A percentile compares a stretch with the other conserved stretches of the same genome.
phyloP scores from a whole-genome alignment of 2,888 invertebrate genomes.

The Bimastos eiseni region DNA sequence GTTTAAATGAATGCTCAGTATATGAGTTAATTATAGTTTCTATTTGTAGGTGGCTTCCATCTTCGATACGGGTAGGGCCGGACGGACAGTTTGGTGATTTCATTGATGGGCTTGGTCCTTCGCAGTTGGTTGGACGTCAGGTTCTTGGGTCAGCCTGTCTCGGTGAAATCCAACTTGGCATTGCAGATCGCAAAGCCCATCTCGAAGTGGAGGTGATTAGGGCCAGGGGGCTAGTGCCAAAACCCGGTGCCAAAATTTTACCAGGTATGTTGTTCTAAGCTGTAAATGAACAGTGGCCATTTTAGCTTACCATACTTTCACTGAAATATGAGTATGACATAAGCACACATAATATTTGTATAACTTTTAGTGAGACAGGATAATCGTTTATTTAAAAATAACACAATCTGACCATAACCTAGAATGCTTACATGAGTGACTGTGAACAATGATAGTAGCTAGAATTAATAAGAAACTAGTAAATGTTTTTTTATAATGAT shows the following conservation, averaged over 20 bases:
- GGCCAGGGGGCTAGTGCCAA: constrained; percentile 89
- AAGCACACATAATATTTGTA: background rate
- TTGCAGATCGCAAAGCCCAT: constrained; percentile 91
- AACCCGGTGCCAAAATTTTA: constrained; percentile 71
- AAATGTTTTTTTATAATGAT: too few relatives aligned
- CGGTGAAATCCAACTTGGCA: constrained; percentile 93
- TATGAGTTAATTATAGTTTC: background rate
- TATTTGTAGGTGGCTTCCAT: background rate
- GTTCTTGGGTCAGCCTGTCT: constrained; percentile 92
- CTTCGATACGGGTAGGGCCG: background rate
- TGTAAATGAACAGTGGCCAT: background rate
- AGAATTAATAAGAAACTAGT: too few relatives aligned
- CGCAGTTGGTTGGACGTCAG: constrained; percentile 95
- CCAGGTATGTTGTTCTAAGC: constrained; percentile 62
- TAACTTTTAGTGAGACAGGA: too few relatives aligned
- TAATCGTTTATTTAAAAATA: too few relatives aligned
- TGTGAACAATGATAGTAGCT: too few relatives aligned
- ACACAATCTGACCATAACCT: too few relatives aligned
- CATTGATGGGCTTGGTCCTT: constrained; percentile 94
- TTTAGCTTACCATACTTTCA: background rate
- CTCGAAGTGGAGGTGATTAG: constrained; percentile 96
- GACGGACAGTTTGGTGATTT: constrained; percentile 80
- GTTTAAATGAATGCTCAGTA: background rate
- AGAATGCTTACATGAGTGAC: too few relatives aligned
- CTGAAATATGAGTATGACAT: background rate